A percentile compares a stretch with the other conserved stretches of the same genome.
These are phyloP conservation scores for Drosophila histrio DNA, from an alignment of 2,888 invertebrate species.

Conservation along the genomic window DNA sequence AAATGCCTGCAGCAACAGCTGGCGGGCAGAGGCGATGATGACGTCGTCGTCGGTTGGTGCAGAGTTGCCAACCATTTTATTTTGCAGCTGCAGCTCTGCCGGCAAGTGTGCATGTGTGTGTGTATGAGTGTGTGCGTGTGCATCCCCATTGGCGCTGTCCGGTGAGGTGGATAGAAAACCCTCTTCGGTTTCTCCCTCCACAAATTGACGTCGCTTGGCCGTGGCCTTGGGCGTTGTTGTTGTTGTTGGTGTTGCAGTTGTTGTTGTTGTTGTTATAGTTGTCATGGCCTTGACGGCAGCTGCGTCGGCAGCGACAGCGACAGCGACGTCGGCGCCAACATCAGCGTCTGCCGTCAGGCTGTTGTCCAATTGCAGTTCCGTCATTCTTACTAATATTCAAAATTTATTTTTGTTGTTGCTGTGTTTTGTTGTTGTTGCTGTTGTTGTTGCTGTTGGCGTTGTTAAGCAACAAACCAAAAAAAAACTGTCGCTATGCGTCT, in stretches of 20 bases:
- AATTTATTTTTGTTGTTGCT: conserved; percentile 4
- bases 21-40: conserved; percentile 20
- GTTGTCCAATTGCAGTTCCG: conserved; percentile 62
- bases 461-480: conserved; percentile 48
- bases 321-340: conserved; percentile 24
- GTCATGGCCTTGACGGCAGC: conserved; percentile 40
- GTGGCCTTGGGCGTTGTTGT: conserved; percentile 28
- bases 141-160: conserved; percentile 79
- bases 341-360: conserved; percentile 47
- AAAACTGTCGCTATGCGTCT: conserved; percentile 31
- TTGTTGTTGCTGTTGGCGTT: conserved; percentile 28
- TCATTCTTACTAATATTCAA: conserved; percentile 46
- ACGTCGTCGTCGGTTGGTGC: conserved; percentile 2
- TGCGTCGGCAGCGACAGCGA: conserved; percentile 7
- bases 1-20: conserved; percentile 65
- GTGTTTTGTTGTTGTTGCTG: conserved; percentile 4
- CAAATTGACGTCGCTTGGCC: conserved; percentile 49
- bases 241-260: conserved; percentile 13
- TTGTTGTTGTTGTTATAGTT: conserved; percentile 17
- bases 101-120: conserved; percentile 19
- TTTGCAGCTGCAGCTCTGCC: conserved; percentile 22
- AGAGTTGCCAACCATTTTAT: conserved; percentile 3
- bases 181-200: conserved; percentile 63
- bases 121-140: conserved; percentile 34
- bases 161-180: conserved; percentile 81